phyloP scores from a whole-genome alignment of 1,140 invertebrate genomes.

The Drosophila mauritiana region DNA sequence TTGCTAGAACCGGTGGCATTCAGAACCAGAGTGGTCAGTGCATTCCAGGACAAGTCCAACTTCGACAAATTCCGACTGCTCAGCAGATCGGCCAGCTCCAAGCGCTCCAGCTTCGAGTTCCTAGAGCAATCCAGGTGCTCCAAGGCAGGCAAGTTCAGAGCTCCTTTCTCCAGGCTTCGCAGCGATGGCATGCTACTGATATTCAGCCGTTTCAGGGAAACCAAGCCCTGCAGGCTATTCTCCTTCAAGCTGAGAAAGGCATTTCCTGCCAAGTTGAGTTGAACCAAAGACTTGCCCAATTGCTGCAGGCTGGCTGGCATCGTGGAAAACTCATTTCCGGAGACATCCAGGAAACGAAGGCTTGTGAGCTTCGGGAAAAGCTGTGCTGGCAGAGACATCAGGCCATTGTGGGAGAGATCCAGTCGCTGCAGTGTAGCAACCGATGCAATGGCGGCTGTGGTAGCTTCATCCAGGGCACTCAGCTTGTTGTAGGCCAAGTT shows the following conservation, averaged over 20 bases:
- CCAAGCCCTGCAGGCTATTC: slow-evolving; percentile 86
- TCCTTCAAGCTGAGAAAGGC: slow-evolving; percentile 86
- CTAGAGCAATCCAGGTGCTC: slow-evolving; percentile 63
- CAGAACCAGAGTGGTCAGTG: slow-evolving; percentile 84
- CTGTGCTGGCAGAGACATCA: slow-evolving; percentile 85
- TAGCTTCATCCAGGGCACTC: slow-evolving; percentile 87
- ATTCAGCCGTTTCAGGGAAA: slow-evolving; percentile 86
- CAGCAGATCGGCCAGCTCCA: slow-evolving; percentile 61
- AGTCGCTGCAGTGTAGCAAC: slow-evolving; percentile 85
- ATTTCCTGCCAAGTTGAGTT: slow-evolving; percentile 87
- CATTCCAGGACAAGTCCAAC: slow-evolving; percentile 84
- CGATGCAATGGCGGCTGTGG: slow-evolving; percentile 86
- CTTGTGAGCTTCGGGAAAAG: slow-evolving; percentile 84
- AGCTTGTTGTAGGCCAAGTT: slow-evolving; percentile 90
- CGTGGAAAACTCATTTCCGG: slow-evolving; percentile 86
- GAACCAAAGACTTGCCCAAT: slow-evolving; percentile 85
- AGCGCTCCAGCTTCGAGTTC: slow-evolving; percentile 64
- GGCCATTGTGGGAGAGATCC: slow-evolving; percentile 86
- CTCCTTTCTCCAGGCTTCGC: slow-evolving; percentile 85
- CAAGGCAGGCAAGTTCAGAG: slow-evolving; percentile 83
- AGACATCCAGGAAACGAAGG: slow-evolving; percentile 86
- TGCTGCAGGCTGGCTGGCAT: slow-evolving; percentile 86
- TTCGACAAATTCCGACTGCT: slow-evolving; percentile 59
- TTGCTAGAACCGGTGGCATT: slow-evolving; percentile 25
- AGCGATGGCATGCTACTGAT: slow-evolving; percentile 86